Conservation (phyloP, 2,113 vertebrate genomes). For the Cephalopholis sonnerati region DNA sequence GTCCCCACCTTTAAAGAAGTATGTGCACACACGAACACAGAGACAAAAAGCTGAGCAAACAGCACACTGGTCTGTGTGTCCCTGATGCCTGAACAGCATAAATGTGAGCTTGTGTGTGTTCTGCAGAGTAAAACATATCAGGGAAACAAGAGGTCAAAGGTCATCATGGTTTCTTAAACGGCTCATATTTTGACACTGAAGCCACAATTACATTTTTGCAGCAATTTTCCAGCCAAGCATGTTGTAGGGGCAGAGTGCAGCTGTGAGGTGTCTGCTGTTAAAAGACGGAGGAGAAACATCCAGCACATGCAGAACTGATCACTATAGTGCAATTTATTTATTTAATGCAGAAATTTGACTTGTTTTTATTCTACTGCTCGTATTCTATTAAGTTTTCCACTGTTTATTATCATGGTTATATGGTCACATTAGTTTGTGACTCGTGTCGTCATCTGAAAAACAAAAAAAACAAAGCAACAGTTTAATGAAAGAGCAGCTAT, state of each 20-base stretch:
- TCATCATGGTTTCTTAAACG: background rate
- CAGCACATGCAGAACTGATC: background rate
- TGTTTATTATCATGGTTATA: background rate
- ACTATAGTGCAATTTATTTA: background rate
- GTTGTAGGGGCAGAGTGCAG: background rate
- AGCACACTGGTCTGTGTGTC: background rate
- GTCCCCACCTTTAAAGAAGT: background rate
- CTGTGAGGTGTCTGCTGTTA: background rate
- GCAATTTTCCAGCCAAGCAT: background rate
- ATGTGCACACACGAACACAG: background rate
- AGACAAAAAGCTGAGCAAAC: slow-evolving; percentile 1
- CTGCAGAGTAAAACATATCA: slow-evolving; percentile 1
- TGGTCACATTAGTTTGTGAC: background rate
- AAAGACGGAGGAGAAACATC: background rate
- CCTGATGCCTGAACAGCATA: background rate
- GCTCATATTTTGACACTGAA: background rate
- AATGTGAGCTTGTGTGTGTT: background rate
- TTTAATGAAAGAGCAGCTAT: background rate
- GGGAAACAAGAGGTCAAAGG: slow-evolving; percentile 4
- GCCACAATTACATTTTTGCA: background rate
- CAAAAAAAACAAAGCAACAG: background rate
- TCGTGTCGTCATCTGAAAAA: background rate
- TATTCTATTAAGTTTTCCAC: background rate
- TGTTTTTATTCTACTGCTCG: background rate
- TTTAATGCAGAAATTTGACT: background rate